Evolutionary conservation across 2,797 vertebrate species (phyloP).

Genomic region (Odontamblyopus lacepedii): DNA sequence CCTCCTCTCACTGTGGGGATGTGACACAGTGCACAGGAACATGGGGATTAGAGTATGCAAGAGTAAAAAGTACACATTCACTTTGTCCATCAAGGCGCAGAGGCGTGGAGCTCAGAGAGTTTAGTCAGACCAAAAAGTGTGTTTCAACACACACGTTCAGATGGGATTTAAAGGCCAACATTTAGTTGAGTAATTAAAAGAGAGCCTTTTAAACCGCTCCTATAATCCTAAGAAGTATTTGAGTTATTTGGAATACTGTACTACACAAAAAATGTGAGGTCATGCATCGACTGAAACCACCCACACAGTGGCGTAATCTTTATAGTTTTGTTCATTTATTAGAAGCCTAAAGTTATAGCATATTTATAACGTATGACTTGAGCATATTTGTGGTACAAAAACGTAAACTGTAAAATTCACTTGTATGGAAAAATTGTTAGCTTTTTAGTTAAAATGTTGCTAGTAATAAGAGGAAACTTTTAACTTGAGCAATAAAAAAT

Average conservation of each 20-base stretch:
- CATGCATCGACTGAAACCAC: too few relatives aligned
- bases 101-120: constrained; percentile 19
- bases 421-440: too few relatives aligned
- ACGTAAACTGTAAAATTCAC: too few relatives aligned
- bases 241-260: not conserved
- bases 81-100: constrained; percentile 62
- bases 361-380: too few relatives aligned
- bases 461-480: too few relatives aligned
- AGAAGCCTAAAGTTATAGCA: too few relatives aligned
- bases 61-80: constrained; percentile 68
- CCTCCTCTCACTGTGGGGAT: constrained; percentile 52
- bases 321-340: too few relatives aligned
- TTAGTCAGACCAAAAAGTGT: constrained; percentile 7
- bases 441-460: too few relatives aligned
- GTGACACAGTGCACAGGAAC: constrained; percentile 73
- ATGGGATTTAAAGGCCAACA: not conserved
- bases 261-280: not conserved
- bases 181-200: not conserved
- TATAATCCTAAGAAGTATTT: not conserved
- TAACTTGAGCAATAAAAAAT: too few relatives aligned
- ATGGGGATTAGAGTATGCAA: constrained; percentile 62
- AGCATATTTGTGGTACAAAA: too few relatives aligned
- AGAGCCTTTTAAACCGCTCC: not conserved
- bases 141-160: not conserved
- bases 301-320: too few relatives aligned